Evolutionary conservation across 2,888 invertebrate species (phyloP), one percentile per base, ranked within the genome.

Genomic region (Melieria picta): DNA sequence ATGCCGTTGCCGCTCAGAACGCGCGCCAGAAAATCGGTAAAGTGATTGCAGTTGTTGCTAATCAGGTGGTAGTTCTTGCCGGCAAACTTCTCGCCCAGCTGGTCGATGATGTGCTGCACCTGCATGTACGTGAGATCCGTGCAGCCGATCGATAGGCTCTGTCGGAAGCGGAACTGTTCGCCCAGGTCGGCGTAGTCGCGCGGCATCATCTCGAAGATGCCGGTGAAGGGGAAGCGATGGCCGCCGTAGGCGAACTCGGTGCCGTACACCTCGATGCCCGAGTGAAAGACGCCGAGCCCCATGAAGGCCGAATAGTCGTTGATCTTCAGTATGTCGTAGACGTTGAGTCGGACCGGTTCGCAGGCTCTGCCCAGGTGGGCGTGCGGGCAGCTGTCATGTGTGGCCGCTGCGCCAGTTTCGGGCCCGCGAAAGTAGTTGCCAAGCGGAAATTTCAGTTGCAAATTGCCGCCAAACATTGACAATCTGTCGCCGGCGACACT

Each of bases 21-120:
- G 94, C 93, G 91, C 80, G 94, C 93, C 80, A 96, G 91, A 72
- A 93, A 91, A 72, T 94, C 93, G 73, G 97, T 94, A 88, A 98
- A 99, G 85, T 98, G 98, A 87, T 99, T 99, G 88, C 98, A 99
- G 85, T 99, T 99, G 88, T 97, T 97, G 86, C 94, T 95, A 92
- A 98, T 96, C 74, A 99, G 89, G 86, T 99, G 98, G 84, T 99
- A 99, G 86, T 94, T 92, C 88, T 97, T 95, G 75, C 98, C 98
- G 80, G 94, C 91, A 86, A 95, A 99, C 85, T 97, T 96, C 85
- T 95, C 94, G 65, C 98, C 98, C 75, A 98, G 87, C 83, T 96
- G 94, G 66, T 91, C 89, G 75, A 98, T 92, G 79, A 98, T 92
- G 84, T 94, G 90, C 78, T 93, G 90, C 43, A 99, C 94, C 84